Evolutionary conservation across 2,888 invertebrate genomes (phyloP).

Genomic region (Eutolmus rufibarbis): DNA sequence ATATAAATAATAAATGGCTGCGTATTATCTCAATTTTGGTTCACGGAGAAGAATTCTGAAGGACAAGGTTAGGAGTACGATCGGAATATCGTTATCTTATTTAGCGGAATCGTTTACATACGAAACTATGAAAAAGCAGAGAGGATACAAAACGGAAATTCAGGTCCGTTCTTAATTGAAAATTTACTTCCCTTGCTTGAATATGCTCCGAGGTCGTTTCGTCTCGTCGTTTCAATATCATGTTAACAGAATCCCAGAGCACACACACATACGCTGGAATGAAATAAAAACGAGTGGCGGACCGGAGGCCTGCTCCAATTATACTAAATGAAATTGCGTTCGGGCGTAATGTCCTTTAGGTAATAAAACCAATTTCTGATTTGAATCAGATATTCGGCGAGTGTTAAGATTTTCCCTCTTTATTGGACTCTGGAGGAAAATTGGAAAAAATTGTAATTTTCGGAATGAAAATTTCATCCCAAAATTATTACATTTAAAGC

Average conservation of each 20-base stretch:
- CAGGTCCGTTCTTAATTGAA: neutral
- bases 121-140: neutral
- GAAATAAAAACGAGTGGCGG: neutral
- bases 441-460: constrained; percentile 10
- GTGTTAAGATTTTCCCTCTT: constrained; percentile 13
- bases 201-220: neutral
- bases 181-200: neutral
- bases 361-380: constrained; percentile 28
- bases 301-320: constrained; percentile 2
- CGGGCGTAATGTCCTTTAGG: constrained; percentile 17
- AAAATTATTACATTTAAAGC: constrained; percentile 7
- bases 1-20: too few relatives aligned
- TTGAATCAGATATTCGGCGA: constrained; percentile 19
- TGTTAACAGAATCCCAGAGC: neutral
- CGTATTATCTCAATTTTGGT: too few relatives aligned
- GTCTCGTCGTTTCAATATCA: neutral
- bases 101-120: neutral
- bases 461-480: neutral
- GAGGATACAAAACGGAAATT: neutral
- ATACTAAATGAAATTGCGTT: neutral
- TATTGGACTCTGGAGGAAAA: constrained; percentile 22
- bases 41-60: too few relatives aligned
- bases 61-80: neutral
- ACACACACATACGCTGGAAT: neutral
- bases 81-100: neutral